These are phyloP conservation scores for Pristionchus exspectatus DNA, from an alignment of 2,888 invertebrate genomes.

Conservation along the genomic window DNA sequence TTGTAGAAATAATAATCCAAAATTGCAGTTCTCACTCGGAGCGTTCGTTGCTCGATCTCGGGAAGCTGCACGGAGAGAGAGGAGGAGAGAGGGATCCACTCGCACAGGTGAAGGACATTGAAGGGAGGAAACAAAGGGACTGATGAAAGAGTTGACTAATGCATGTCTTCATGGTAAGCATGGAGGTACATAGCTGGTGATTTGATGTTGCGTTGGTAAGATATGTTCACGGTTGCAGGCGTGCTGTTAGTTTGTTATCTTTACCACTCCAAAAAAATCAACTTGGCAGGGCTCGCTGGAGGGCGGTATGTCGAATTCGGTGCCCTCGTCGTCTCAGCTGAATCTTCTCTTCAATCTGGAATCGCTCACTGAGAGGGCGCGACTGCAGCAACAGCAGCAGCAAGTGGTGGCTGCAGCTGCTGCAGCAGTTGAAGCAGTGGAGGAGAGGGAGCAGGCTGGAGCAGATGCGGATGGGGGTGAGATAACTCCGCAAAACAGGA, in stretches of 20 bases:
- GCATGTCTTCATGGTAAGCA: no score
- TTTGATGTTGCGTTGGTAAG: no score
- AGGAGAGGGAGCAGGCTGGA: neutral
- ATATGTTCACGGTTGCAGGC: no score
- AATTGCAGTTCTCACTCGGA: slow-evolving; percentile 74
- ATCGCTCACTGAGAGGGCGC: neutral
- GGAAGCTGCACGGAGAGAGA: slow-evolving; percentile 58
- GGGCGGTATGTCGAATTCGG: slow-evolving; percentile 59
- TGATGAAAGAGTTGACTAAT: no score
- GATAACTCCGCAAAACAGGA: no score
- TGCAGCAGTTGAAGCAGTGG: neutral
- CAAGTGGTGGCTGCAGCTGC: neutral
- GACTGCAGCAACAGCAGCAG: neutral
- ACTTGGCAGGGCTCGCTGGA: slow-evolving; percentile 34
- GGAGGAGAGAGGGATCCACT: slow-evolving; percentile 30
- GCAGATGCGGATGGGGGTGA: neutral
- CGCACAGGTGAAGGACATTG: slow-evolving; percentile 41
- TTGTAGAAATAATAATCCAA: neutral
- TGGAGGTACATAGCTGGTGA: no score
- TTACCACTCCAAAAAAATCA: no score
- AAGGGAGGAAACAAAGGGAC: neutral
- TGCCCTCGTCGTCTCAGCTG: slow-evolving; percentile 59
- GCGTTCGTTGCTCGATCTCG: slow-evolving; percentile 71
- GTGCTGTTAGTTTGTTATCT: no score
- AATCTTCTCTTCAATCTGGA: slow-evolving; percentile 58